Evolutionary conservation across 2,113 vertebrate species (phyloP).

Genomic region (Neogale vison): DNA sequence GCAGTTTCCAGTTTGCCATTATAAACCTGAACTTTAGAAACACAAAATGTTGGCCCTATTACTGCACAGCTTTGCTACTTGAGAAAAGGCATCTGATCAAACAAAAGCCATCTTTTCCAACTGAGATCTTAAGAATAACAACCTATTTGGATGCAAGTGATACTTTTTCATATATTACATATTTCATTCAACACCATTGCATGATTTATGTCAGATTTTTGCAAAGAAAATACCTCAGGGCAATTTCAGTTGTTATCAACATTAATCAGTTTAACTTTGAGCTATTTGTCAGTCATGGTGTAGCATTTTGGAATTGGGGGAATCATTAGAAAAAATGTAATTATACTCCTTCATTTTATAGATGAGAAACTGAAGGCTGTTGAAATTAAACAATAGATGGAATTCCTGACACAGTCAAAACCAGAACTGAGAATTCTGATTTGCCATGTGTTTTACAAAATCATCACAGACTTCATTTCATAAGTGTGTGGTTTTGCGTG

Average conservation of each 20-base stretch:
- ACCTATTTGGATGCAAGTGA: neutral
- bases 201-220: neutral
- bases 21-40: constrained; percentile 12
- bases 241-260: neutral
- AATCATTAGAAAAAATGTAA: neutral
- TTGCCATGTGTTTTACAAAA: neutral
- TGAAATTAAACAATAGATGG: neutral
- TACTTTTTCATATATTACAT: neutral
- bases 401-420: neutral
- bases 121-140: constrained; percentile 1
- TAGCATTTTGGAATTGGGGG: neutral
- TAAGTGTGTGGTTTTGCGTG: neutral
- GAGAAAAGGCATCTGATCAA: neutral
- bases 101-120: neutral
- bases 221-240: neutral
- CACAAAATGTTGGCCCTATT: neutral
- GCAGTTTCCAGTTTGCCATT: neutral
- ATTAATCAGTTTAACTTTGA: neutral
- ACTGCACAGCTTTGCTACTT: neutral
- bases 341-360: neutral
- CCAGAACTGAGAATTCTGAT: neutral
- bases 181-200: neutral
- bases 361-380: neutral
- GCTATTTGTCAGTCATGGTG: neutral
- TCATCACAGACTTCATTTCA: neutral